Base-by-base conservation (phyloP, 2,888 invertebrate genomes). In the Sabatieria punctata region DNA sequence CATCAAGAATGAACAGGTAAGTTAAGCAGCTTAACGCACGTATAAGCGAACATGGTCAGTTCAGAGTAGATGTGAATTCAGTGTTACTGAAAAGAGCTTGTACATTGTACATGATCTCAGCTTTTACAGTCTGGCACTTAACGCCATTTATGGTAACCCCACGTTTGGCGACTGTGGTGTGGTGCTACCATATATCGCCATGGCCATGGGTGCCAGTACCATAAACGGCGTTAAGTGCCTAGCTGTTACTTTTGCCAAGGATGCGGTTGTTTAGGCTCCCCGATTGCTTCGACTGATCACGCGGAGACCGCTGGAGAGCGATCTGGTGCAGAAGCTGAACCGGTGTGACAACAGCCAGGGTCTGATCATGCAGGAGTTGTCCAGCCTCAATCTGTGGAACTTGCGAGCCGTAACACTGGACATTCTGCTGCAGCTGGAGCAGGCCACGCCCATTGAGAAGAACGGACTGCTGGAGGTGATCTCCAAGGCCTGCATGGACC, bases 271-370 rank as follows among this genome's bases (percentile, higher is more conserved):
- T 55, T 78, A 85, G 73, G 85, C 85, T 0, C 86, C 85, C 67
- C 77, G 89, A 57, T 71, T 95, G 46, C 73, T 95, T 19, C 86
- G 89, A 61, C 85, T 93, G 84, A 91, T 95, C 52, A 66, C 54
- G 61, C 66, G 2, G 56, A 55, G 41, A 22, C 22, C 33, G 19
- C 21, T 22, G 3, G 45, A 46, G 38, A 2, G 33, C 13, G 35
- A 42, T 19, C 23, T 19, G 60, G 60, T 13, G 52, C 60, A 11
- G 58, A 60, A 1, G 55, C 55, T 33, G 39, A 24, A 27, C 39
- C 19, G 3, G 33, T 45, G 25, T 13, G 27, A 47, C 57, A 60
- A 47, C 49, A 57, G 40, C 60, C 60, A 33, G 56, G 55, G 2
- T 46, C 48, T 47, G 60, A 58, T 59, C 22, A 56, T 55, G 50